phyloP scores from a whole-genome alignment of 2,888 invertebrate genomes.

The Plagodis dolabraria region DNA sequence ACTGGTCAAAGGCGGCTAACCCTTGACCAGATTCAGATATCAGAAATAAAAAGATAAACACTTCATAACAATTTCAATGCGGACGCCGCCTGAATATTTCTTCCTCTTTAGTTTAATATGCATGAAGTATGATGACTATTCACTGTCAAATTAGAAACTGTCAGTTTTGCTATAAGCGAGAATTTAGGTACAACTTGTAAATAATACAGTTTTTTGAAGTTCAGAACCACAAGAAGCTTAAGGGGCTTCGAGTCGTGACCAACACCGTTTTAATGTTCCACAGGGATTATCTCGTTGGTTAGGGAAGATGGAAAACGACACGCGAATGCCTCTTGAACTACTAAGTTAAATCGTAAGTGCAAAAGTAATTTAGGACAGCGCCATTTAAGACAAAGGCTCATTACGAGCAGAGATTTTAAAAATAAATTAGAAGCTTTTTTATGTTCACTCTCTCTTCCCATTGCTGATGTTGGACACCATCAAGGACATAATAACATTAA shows the following conservation, averaged over 20 bases:
- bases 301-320: constrained; percentile 41
- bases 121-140: too few species aligned
- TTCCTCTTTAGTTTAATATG: too few species aligned
- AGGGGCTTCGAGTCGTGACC: constrained; percentile 42
- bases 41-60: too few species aligned
- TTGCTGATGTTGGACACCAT: too few species aligned
- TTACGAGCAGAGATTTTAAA: constrained; percentile 37
- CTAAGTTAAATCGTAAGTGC: constrained; percentile 48
- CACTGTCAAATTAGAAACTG: too few species aligned
- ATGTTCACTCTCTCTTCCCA: too few species aligned
- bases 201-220: constrained; percentile 36
- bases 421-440: constrained; percentile 7
- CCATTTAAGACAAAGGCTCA: constrained; percentile 39
- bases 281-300: constrained; percentile 45
- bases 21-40: too few species aligned
- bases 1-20: too few species aligned
- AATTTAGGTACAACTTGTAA: constrained; percentile 36
- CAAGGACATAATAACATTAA: too few species aligned
- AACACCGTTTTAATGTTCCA: constrained; percentile 46
- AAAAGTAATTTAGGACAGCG: constrained; percentile 48
- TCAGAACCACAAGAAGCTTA: constrained; percentile 20
- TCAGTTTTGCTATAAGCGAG: background rate
- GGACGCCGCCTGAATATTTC: too few species aligned
- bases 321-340: constrained; percentile 51
- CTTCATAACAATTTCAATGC: too few species aligned